Percentiles rank a stretch among this genome's conserved stretches.
Conservation (phyloP, 2,797 vertebrate species). For the Brotula barbata region DNA sequence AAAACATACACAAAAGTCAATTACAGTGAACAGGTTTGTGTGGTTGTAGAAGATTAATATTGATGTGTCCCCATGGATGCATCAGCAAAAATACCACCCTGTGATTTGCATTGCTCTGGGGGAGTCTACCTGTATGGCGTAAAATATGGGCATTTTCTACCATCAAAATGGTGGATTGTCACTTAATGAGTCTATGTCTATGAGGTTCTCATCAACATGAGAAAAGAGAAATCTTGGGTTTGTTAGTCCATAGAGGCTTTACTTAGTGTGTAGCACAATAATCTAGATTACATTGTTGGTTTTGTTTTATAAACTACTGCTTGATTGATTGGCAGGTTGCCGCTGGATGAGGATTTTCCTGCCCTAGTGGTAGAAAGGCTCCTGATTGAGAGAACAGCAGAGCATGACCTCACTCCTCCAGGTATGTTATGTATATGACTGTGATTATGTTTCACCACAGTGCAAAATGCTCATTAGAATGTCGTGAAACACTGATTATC, state of each 20-base stretch:
- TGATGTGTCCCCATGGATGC: no score
- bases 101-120: no score
- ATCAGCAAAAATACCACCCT: no score
- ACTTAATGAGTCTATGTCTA: no score
- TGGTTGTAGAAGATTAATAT: no score
- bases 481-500: background rate
- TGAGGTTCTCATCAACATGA: no score
- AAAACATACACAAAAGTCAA: no score
- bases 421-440: conserved; percentile 40
- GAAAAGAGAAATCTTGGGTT: background rate
- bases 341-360: conserved; percentile 66
- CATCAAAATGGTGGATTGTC: no score
- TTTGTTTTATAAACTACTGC: background rate
- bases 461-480: background rate
- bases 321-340: conserved; percentile 56
- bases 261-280: background rate
- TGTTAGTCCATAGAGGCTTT: background rate
- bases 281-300: background rate
- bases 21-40: no score
- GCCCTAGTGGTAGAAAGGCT: conserved; percentile 71
- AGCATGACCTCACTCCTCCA: conserved; percentile 72
- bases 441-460: background rate
- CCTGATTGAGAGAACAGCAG: conserved; percentile 70
- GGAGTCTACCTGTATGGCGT: no score
- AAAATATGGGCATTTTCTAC: no score